Conservation (phyloP, 2,888 invertebrate genomes). For the Anticlea derivata region DNA sequence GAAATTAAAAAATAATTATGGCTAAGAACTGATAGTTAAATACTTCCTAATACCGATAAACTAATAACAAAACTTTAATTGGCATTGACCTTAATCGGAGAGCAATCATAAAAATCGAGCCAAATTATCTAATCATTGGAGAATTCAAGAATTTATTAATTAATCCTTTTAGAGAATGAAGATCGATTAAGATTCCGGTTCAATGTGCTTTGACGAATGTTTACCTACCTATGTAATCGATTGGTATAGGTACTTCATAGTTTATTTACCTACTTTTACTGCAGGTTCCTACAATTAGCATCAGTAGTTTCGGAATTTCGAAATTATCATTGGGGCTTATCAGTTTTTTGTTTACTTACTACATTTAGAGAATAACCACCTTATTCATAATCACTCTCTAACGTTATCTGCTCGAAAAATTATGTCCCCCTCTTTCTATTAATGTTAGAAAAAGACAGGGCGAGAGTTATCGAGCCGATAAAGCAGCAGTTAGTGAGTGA, state of each 20-base stretch:
- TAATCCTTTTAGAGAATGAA: constrained; percentile 46
- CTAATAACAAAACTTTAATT: constrained; percentile 31
- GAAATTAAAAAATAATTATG: not conserved
- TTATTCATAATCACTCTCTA: too few relatives aligned
- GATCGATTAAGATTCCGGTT: constrained; percentile 47
- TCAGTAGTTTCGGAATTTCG: too few relatives aligned
- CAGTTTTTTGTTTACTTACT: too few relatives aligned
- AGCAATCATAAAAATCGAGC: constrained; percentile 35
- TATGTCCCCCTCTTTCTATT: too few relatives aligned
- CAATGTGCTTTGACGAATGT: constrained; percentile 48
- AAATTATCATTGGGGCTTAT: too few relatives aligned
- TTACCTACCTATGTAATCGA: constrained; percentile 33
- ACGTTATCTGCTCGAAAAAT: too few relatives aligned
- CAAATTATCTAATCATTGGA: constrained; percentile 31
- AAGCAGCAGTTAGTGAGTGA: too few relatives aligned
- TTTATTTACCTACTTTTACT: too few relatives aligned
- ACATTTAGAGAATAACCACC: too few relatives aligned
- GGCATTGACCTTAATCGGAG: constrained; percentile 37
- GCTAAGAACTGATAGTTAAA: constrained; percentile 4
- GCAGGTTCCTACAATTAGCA: too few relatives aligned
- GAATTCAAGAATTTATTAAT: constrained; percentile 35
- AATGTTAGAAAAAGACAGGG: too few relatives aligned
- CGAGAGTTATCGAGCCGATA: too few relatives aligned
- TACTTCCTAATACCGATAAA: constrained; percentile 30
- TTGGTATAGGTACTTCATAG: constrained; percentile 16